Percentiles rank a stretch among this genome's conserved stretches.
These are phyloP conservation scores for Hyperoplus lanceolatus DNA, from an alignment of 2,797 vertebrate genomes.

Conservation along the genomic window DNA sequence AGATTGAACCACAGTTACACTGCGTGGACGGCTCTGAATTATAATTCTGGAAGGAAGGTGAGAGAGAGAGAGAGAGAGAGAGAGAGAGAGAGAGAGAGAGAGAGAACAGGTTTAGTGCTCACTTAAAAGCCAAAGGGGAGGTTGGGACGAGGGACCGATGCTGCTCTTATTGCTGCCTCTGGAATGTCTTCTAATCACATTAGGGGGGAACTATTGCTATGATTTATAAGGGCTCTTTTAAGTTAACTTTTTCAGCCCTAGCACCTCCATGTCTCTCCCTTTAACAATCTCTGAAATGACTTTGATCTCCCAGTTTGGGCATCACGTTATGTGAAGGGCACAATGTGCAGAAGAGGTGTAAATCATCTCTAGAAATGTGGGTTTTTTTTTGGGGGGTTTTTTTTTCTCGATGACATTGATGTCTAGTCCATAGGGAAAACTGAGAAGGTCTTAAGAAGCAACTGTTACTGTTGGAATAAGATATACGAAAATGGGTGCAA, in stretches of 20 bases:
- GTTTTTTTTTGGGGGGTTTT: constrained; percentile 42
- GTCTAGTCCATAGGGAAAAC: constrained; percentile 35
- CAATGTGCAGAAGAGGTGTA: constrained; percentile 67
- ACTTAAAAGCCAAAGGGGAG: constrained; percentile 77
- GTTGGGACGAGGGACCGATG: constrained; percentile 67
- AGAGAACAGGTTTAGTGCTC: constrained; percentile 53
- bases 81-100: constrained; percentile 27
- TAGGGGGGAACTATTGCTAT: constrained; percentile 74
- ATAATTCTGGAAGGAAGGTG: constrained; percentile 75
- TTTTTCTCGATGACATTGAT: constrained; percentile 34
- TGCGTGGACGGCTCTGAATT: constrained; percentile 73
- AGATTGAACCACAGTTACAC: constrained; percentile 75
- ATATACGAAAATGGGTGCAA: constrained; percentile 41
- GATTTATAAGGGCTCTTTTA: constrained; percentile 82
- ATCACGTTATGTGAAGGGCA: constrained; percentile 75
- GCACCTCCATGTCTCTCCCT: constrained; percentile 70
- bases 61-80: constrained; percentile 29
- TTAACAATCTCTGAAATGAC: constrained; percentile 78
- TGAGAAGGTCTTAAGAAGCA: constrained; percentile 28
- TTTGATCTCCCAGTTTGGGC: constrained; percentile 79
- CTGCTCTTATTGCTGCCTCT: constrained; percentile 61
- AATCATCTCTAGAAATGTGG: constrained; percentile 65
- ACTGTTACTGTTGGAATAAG: constrained; percentile 15
- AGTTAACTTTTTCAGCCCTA: constrained; percentile 73
- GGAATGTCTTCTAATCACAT: constrained; percentile 82